Conservation (phyloP, 1,140 invertebrate species). For the Penaeus indicus region DNA sequence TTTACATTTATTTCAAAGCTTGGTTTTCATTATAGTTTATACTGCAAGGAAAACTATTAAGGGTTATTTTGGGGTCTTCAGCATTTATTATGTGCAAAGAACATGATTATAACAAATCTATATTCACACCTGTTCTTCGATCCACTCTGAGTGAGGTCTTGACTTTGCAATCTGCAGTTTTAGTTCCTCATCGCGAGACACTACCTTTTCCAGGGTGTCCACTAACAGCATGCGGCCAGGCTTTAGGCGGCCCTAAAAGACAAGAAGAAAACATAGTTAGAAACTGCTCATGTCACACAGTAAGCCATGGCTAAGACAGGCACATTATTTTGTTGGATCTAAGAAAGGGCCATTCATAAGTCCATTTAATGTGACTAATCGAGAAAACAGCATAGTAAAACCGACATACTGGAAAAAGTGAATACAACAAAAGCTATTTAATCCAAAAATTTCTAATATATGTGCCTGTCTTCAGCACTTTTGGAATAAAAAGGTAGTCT, state of each 20-base stretch:
- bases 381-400: background rate
- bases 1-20: too few species aligned
- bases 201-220: constrained; percentile 90
- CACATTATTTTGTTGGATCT: constrained; percentile 34
- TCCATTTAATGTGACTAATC: background rate
- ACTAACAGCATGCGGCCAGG: constrained; percentile 98
- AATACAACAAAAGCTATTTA: background rate
- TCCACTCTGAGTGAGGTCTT: constrained; percentile 90
- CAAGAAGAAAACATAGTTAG: constrained; percentile 68
- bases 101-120: background rate
- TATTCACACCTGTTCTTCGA: constrained; percentile 87
- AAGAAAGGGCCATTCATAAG: background rate
- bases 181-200: constrained; percentile 95
- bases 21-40: too few species aligned
- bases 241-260: constrained; percentile 90
- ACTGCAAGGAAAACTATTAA: too few species aligned
- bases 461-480: constrained; percentile 42
- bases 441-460: constrained; percentile 4
- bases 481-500: constrained; percentile 25
- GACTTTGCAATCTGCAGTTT: constrained; percentile 89
- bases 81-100: background rate
- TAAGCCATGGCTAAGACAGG: constrained; percentile 43
- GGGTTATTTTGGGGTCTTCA: too few species aligned
- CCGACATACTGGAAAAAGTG: constrained; percentile 10
- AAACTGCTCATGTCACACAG: background rate